These are phyloP conservation scores for Sebastes fasciatus DNA, from an alignment of 2,113 vertebrate species.

Conservation along the genomic window DNA sequence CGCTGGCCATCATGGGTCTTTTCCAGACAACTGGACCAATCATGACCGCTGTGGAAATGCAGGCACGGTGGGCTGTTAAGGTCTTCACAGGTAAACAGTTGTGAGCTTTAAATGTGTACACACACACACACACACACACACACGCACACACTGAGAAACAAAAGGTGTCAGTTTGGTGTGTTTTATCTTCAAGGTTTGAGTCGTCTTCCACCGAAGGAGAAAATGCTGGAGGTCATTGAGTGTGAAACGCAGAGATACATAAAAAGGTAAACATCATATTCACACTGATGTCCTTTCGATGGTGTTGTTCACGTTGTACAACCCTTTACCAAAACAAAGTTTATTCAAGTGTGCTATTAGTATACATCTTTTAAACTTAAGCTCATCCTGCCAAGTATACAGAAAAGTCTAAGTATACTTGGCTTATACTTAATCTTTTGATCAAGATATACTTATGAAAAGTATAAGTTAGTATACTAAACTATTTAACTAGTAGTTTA, in stretches of 20 bases:
- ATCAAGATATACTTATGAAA: too few relatives aligned
- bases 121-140: too few relatives aligned
- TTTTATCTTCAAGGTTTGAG: constrained; percentile 77
- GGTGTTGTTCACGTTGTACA: too few relatives aligned
- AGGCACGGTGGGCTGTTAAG: constrained; percentile 89
- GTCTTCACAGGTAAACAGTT: constrained; percentile 88
- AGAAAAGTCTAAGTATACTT: too few relatives aligned
- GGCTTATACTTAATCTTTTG: too few relatives aligned
- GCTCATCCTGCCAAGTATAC: too few relatives aligned
- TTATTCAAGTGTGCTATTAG: too few relatives aligned
- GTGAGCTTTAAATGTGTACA: neutral
- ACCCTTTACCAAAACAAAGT: too few relatives aligned
- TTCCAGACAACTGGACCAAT: constrained; percentile 87
- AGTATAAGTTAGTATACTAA: too few relatives aligned
- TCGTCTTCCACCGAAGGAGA: constrained; percentile 77
- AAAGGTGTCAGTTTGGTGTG: neutral
- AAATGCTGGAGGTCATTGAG: constrained; percentile 85
- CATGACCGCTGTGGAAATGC: constrained; percentile 90
- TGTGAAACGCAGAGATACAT: constrained; percentile 78
- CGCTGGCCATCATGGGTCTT: constrained; percentile 89
- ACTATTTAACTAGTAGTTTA: too few relatives aligned
- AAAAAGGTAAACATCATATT: constrained; percentile 71
- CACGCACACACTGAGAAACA: constrained; percentile 1
- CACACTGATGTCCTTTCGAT: neutral
- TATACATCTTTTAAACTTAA: too few relatives aligned